Conservation (phyloP, 2,113 vertebrate genomes). For the Nothoprocta pentlandii region DNA sequence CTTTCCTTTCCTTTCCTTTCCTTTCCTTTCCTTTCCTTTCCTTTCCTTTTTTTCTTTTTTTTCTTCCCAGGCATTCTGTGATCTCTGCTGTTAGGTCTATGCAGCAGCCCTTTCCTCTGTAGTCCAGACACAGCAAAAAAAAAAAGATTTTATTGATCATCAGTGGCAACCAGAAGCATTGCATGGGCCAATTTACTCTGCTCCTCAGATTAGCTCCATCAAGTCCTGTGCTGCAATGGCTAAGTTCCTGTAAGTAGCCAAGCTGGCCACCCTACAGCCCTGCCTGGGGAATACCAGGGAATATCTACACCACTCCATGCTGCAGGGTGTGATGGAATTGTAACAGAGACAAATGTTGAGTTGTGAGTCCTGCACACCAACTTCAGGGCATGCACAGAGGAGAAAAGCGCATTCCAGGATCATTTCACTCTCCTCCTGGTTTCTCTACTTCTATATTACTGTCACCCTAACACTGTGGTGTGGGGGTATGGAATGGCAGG, state of each 20-base stretch:
- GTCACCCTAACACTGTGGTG: background rate
- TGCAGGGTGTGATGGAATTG: fast-evolving
- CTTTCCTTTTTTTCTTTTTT: background rate
- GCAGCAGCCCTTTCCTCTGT: background rate
- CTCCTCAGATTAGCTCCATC: background rate
- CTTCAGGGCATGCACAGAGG: background rate
- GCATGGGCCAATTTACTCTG: background rate
- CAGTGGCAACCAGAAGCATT: background rate
- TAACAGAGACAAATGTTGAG: fast-evolving
- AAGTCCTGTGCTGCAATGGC: background rate
- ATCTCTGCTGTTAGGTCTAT: background rate
- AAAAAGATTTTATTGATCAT: background rate
- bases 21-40: too few species aligned
- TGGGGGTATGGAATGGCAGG: background rate
- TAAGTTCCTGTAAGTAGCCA: background rate
- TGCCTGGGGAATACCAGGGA: fast-evolving
- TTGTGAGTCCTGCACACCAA: background rate
- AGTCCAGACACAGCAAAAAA: slow-evolving; percentile 7
- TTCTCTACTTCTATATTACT: background rate
- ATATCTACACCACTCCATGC: fast-evolving
- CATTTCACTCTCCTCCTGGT: background rate
- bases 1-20: too few species aligned
- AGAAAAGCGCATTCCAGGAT: background rate
- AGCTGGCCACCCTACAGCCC: background rate
- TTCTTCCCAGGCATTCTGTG: background rate